Evolutionary conservation across 1,140 invertebrate genomes (phyloP), one percentile per base, ranked within the genome.

Genomic region (Cotesia glomerata): DNA sequence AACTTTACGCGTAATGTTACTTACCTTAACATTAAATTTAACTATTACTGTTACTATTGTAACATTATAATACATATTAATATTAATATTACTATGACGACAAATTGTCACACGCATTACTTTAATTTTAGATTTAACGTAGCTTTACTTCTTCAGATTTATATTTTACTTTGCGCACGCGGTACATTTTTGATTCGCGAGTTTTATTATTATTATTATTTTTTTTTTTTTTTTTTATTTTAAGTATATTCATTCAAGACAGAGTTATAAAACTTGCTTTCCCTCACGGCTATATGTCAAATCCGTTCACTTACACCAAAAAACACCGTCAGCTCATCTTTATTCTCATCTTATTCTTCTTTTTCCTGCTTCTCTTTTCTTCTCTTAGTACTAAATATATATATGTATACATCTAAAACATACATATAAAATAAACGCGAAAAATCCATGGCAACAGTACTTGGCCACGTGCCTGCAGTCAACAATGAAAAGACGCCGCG

Each of bases 381-480:
- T 26, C 26, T 26, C 3, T 26, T 26, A 26, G 26, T 26, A 26
- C 26, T 3, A 26, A 26, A 26, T 26, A 26, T 26, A 26, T 26
- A 26, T n/a, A n/a, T n/a, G n/a, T n/a, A n/a, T n/a, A n/a, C n/a
- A n/a, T n/a, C n/a, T n/a, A n/a, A 39, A 7, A 39, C 9, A 39
- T 45, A 45, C 4, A 16, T 58, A 61, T 13, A 61, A 18, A 32
- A 32, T 32, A 35, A 13, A 61, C n/a, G 59, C 59, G 36, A 11
- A 35, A 67, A 67, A 35, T 56, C 65, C 65, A 34, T 32, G 49
- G 18, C 26, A 58, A 8, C 16, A 4, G 3, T 45, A 59, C 35
- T 69, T 69, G 66, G 66, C 66, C 9, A 36, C 18, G 16, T 54
- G 52, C 66, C 66, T 7, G 18, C 13, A 65, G 52, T 64, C 35